Evolutionary conservation across 2,888 invertebrate genomes (phyloP).

Genomic region (Kryphioiulus occultus): DNA sequence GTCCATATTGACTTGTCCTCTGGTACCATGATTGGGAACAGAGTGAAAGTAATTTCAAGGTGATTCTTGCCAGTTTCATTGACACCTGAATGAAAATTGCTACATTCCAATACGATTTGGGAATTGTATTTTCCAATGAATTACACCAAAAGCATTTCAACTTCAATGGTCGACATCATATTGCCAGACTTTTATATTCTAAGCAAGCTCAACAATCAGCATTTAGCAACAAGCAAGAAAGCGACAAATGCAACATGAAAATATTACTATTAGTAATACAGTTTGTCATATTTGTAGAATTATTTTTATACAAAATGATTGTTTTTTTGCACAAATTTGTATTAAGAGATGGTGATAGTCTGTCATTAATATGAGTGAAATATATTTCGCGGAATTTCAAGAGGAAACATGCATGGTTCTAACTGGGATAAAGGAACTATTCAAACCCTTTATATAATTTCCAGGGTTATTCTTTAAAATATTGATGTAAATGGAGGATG

Average conservation of each 20-base stretch:
- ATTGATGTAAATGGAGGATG: not conserved
- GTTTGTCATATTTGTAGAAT: not conserved
- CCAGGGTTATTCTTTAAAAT: no score
- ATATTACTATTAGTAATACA: not conserved
- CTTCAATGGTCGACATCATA: not conserved
- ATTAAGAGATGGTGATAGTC: not conserved
- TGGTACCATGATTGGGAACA: no score
- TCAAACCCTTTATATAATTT: no score
- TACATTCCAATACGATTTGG: not conserved
- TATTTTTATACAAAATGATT: not conserved
- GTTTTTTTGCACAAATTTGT: not conserved
- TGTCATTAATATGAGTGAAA: not conserved
- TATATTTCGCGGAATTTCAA: not conserved
- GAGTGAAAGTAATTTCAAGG: no score
- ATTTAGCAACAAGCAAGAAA: not conserved
- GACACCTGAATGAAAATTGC: not conserved
- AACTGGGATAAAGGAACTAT: not conserved
- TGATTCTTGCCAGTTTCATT: not conserved
- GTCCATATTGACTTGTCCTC: no score
- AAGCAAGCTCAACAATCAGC: not conserved
- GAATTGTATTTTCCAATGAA: not conserved
- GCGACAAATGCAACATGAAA: conserved; percentile 14
- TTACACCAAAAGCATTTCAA: not conserved
- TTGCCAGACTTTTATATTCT: not conserved
- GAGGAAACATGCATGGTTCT: not conserved